Percentiles rank a stretch among this genome's conserved stretches.
phyloP scores from a whole-genome alignment of 37 sponge, comb jelly and placozoan genomes.

The Petrosia ficiformis region DNA sequence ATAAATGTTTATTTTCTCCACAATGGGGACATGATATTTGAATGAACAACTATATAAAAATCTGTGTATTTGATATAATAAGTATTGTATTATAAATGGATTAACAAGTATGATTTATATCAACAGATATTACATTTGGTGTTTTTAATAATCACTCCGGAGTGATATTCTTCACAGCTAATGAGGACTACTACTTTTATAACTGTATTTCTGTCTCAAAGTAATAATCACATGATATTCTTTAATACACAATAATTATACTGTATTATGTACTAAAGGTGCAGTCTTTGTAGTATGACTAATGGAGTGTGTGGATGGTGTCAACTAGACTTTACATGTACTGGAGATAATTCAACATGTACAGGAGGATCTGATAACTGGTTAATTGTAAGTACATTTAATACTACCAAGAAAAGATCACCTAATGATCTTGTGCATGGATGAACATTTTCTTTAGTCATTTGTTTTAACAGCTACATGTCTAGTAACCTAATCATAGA shows the following conservation, averaged over 20 bases:
- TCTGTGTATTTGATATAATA: no score
- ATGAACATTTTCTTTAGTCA: not conserved
- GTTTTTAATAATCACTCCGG: not conserved
- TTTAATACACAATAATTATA: no score
- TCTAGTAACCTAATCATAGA: conserved; percentile 9
- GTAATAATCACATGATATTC: no score
- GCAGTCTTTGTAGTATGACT: conserved; percentile 29
- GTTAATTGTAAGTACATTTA: not conserved
- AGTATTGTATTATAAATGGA: no score
- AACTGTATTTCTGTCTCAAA: not conserved
- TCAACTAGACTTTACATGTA: conserved; percentile 30
- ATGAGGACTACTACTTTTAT: not conserved
- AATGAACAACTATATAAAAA: no score
- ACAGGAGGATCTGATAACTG: not conserved
- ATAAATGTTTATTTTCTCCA: not conserved
- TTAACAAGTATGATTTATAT: not conserved
- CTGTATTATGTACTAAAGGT: conserved; percentile 21
- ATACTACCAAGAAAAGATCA: no score
- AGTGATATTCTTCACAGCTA: not conserved
- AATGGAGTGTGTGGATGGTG: conserved; percentile 45
- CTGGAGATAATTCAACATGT: conserved; percentile 18
- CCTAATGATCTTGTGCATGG: no score
- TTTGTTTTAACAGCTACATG: not conserved
- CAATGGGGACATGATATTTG: no score
- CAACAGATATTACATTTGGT: not conserved